Conservation (phyloP, 2,113 vertebrate genomes). For the Sclerurus mexicanus region DNA sequence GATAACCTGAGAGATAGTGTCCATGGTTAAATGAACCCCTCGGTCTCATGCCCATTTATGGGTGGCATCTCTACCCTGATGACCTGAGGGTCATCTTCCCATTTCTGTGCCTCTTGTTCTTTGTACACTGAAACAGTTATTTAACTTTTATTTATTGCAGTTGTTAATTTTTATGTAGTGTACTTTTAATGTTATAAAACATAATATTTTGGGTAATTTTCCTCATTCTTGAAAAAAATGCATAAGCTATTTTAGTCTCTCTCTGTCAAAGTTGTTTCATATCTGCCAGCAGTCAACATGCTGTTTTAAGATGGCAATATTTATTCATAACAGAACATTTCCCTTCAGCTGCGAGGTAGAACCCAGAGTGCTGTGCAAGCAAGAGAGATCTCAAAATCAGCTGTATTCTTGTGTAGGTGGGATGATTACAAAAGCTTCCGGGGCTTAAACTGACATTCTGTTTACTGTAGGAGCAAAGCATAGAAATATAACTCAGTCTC, state of each 20-base stretch:
- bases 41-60: too few species aligned
- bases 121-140: conserved; percentile 33
- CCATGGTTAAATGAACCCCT: too few species aligned
- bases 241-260: too few species aligned
- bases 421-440: not conserved
- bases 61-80: too few species aligned
- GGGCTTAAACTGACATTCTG: not conserved
- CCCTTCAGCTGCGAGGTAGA: not conserved
- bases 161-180: conserved; percentile 71
- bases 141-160: conserved; percentile 64
- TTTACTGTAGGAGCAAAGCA: not conserved
- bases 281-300: too few species aligned
- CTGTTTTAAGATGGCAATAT: too few species aligned
- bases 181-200: conserved; percentile 54
- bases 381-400: not conserved
- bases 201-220: too few species aligned
- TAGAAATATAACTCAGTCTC: not conserved
- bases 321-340: too few species aligned
- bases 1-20: too few species aligned
- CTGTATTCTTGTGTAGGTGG: not conserved
- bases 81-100: not conserved
- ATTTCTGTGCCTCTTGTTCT: not conserved
- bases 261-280: too few species aligned
- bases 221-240: too few species aligned
- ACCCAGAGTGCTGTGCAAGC: not conserved